Conservation (phyloP, 2,113 vertebrate species). For the Micronycteris hirsuta region DNA sequence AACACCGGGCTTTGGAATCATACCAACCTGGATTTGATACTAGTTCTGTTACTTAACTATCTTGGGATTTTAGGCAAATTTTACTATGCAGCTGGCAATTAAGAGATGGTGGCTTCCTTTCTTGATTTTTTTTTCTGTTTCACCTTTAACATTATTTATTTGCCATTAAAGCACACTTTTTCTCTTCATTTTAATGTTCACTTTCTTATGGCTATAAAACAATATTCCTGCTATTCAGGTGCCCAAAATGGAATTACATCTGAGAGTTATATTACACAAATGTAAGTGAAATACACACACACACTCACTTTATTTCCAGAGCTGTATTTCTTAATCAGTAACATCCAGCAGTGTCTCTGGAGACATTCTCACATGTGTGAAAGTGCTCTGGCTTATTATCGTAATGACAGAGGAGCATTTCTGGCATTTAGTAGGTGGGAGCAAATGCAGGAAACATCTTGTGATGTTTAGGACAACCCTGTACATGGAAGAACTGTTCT, state of each 20-base stretch:
- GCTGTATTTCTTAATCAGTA: background rate
- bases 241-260: background rate
- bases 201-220: background rate
- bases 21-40: background rate
- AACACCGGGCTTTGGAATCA: background rate
- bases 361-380: background rate
- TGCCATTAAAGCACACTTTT: background rate
- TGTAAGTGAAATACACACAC: background rate
- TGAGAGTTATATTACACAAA: background rate
- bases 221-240: background rate
- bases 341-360: background rate
- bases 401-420: background rate
- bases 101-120: background rate
- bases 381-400: background rate
- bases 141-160: background rate
- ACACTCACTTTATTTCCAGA: background rate
- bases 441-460: background rate
- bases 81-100: background rate
- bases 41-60: background rate
- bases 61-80: background rate
- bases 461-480: background rate
- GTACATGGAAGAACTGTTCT: background rate
- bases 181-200: background rate
- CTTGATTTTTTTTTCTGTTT: background rate
- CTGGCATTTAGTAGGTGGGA: background rate